These are phyloP conservation scores for Aptenodytes forsteri DNA, from an alignment of 2,113 vertebrate genomes.

Conservation along the genomic window DNA sequence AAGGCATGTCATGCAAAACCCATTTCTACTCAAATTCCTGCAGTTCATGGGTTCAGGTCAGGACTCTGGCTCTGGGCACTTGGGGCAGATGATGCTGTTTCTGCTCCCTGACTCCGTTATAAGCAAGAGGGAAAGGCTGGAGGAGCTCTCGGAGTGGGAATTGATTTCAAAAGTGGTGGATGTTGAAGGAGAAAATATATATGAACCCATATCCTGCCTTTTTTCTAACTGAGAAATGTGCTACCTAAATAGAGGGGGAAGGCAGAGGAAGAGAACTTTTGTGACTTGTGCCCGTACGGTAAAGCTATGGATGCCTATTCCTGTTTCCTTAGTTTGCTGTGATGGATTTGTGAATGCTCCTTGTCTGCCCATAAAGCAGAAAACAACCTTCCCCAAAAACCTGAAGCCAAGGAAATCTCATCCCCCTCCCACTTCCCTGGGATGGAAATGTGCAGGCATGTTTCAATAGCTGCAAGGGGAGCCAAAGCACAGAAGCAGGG, in stretches of 20 bases:
- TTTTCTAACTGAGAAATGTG: not conserved
- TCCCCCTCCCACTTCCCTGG: not conserved
- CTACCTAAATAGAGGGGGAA: not conserved
- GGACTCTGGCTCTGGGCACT: not conserved
- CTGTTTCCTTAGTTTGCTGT: not conserved
- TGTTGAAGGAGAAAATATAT: not conserved
- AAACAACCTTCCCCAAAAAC: not conserved
- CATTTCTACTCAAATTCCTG: not conserved
- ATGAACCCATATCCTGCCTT: not conserved
- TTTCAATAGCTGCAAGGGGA: not conserved
- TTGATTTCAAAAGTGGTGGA: not conserved
- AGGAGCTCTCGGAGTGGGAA: not conserved
- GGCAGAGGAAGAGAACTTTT: not conserved
- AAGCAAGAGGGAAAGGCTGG: not conserved
- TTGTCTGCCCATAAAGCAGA: not conserved
- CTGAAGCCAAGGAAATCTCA: not conserved
- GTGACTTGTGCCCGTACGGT: not conserved
- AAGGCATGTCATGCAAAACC: not conserved
- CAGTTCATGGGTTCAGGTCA: not conserved
- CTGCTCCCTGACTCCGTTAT: not conserved
- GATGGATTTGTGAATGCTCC: not conserved
- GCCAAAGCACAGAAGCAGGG: not conserved
- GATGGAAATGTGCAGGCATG: fast-evolving
- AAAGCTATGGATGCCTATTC: not conserved
- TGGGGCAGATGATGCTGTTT: not conserved